A percentile compares a stretch with the other conserved stretches of the same genome.
Conservation (phyloP, 2,888 invertebrate species). For the Melitaea athalia region DNA sequence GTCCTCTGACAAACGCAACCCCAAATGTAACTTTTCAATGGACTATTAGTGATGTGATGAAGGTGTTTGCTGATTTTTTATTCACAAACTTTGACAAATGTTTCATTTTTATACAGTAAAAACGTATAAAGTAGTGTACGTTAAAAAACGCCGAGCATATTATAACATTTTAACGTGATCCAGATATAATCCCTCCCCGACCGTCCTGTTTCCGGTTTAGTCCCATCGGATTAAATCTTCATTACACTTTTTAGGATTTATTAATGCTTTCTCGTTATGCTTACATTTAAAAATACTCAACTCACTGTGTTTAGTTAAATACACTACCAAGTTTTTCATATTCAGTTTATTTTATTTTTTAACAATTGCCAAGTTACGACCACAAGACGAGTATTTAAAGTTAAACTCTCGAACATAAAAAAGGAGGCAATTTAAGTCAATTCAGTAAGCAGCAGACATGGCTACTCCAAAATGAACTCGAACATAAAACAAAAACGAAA, state of each 20-base stretch:
- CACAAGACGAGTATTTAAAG: constrained; percentile 59
- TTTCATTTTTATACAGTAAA: background rate
- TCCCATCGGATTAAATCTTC: constrained; percentile 19
- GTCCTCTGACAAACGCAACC: too few species aligned
- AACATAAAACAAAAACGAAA: constrained; percentile 81
- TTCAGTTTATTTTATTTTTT: constrained; percentile 9
- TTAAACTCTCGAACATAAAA: constrained; percentile 64
- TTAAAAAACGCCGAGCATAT: background rate
- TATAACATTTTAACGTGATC: background rate
- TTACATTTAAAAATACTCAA: background rate
- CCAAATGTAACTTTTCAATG: too few species aligned
- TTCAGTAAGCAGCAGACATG: constrained; percentile 79
- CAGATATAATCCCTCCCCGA: background rate
- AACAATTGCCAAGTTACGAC: constrained; percentile 54
- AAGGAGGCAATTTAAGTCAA: constrained; percentile 77
- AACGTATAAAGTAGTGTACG: background rate
- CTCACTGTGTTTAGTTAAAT: background rate
- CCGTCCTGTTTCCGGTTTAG: constrained; percentile 17
- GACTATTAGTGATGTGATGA: background rate
- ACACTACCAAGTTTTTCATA: background rate
- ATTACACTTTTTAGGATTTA: constrained; percentile 16
- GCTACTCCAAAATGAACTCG: constrained; percentile 82
- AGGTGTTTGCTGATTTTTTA: constrained; percentile 12
- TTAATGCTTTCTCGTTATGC: background rate
- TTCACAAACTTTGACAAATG: background rate